Evolutionary conservation across 2,113 vertebrate genomes (phyloP), one percentile per base, ranked within the genome.

Genomic region (Dendropsophus ebraccatus): DNA sequence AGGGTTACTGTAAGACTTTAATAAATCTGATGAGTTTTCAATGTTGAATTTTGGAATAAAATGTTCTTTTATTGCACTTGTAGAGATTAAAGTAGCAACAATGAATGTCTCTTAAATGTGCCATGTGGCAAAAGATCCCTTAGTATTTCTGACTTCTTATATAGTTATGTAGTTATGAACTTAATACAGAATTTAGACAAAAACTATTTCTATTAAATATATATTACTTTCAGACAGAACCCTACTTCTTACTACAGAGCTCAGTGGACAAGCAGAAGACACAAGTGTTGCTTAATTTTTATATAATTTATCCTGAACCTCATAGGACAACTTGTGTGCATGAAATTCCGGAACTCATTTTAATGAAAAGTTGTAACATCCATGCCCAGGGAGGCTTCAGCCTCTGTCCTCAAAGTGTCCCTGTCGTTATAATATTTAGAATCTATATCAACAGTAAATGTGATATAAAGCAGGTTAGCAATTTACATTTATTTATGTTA

Each of bases 1-100:
- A 32, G 82, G 13, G 23, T 75, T 84, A 62, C 60, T 62, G 30
- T 45, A 76, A 62, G 25, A 25, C 45, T 56, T 76, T 84, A 60
- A 62, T 56, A 84, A 84, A 84, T 75, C 70, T 19, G 65, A 35
- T 69, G 67, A 70, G 16, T 70, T 70, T 70, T 23, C 32, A 41
- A 11, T 21, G 1, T 37, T 37, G 3, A 1, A 7, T 41, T 70
- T 23, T 70, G 37, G 5, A 4, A 37, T 7, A 2, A 37, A 37
- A 12, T 5, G 32, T 17, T 2, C 3, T 60, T 60, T 60, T 4
- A 28, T 58, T 58, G 21, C 9, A 58, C n/a, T 58, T 5, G 21
- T 28, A 9, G 13, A 28, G 58, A 25, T 28, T 62, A 62, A 28
- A 62, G 58, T 7, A 4, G 25, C n/a, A 62, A 62, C 25, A 62